phyloP scores from a whole-genome alignment of 2,888 invertebrate genomes.

The Lypha dubia region DNA sequence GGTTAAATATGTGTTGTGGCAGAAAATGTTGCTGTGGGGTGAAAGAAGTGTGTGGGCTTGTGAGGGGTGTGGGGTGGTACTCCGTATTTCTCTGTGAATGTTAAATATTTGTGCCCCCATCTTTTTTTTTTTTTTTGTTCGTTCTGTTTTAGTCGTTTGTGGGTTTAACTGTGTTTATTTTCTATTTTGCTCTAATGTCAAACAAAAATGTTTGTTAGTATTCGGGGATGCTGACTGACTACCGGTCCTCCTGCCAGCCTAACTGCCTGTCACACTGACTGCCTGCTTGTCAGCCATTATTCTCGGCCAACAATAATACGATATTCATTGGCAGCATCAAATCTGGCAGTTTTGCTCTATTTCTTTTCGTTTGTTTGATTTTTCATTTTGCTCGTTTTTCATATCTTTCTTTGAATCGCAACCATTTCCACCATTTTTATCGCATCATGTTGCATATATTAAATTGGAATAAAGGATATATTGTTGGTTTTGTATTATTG shows the following conservation, averaged over 20 bases:
- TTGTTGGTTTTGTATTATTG: slow-evolving; percentile 5
- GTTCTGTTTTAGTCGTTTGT: slow-evolving; percentile 17
- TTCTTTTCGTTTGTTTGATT: slow-evolving; percentile 36
- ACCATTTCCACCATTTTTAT: slow-evolving; percentile 48
- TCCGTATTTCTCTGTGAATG: background rate
- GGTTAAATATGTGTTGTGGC: background rate
- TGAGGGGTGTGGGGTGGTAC: background rate
- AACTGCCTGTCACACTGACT: background rate
- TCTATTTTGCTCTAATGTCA: slow-evolving; percentile 9
- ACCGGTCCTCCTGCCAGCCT: too few species aligned
- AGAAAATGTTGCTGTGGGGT: background rate
- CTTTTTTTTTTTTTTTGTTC: too few species aligned
- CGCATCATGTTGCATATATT: slow-evolving; percentile 50
- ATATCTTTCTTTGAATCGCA: slow-evolving; percentile 35
- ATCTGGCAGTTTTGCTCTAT: slow-evolving; percentile 43
- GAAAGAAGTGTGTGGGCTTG: background rate
- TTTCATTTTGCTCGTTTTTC: slow-evolving; percentile 15
- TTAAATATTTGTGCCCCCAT: slow-evolving; percentile 17
- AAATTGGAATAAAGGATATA: slow-evolving; percentile 28
- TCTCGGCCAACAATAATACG: background rate
- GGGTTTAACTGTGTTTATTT: slow-evolving; percentile 26
- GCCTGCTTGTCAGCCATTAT: background rate
- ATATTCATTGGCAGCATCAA: slow-evolving; percentile 21
- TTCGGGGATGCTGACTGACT: slow-evolving; percentile 47
- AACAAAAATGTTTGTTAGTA: slow-evolving; percentile 44